phyloP scores from a whole-genome alignment of 2,797 vertebrate species.

The Catamblyrhynchus diadema region DNA sequence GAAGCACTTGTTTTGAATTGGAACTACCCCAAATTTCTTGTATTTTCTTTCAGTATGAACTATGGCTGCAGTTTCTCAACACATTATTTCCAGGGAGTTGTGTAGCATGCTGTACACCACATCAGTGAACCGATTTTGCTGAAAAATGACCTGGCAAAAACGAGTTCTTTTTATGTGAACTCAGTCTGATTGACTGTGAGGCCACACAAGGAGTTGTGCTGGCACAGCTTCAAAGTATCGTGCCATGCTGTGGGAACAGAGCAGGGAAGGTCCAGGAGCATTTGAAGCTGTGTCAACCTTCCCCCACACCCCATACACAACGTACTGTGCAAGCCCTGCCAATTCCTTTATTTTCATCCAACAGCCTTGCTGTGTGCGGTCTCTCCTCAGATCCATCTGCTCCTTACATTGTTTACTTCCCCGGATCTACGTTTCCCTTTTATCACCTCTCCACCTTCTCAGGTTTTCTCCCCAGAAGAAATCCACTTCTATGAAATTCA shows the following conservation, averaged over 20 bases:
- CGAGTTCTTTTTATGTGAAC: not conserved
- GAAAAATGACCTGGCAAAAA: constrained; percentile 43
- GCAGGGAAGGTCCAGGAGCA: not conserved
- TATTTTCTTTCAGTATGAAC: not conserved
- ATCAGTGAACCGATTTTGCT: not conserved
- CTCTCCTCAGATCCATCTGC: not conserved
- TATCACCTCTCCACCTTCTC: not conserved
- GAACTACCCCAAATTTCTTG: not conserved
- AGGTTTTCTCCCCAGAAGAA: not conserved
- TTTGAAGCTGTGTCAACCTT: not conserved
- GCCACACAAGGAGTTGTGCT: not conserved
- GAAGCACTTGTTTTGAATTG: not conserved
- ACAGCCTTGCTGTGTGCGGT: not conserved
- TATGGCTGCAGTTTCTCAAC: not conserved
- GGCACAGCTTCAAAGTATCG: not conserved
- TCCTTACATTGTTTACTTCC: not conserved
- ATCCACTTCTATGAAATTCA: not conserved
- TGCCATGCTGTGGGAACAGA: not conserved
- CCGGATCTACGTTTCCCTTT: not conserved
- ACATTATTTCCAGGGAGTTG: not conserved
- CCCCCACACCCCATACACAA: not conserved
- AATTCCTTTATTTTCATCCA: not conserved
- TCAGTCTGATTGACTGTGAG: not conserved
- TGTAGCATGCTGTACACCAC: not conserved
- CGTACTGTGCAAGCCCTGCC: not conserved